A percentile compares a stretch with the other conserved stretches of the same genome.
Conservation (phyloP, 2,113 vertebrate species). For the Lipophrys pholis region DNA sequence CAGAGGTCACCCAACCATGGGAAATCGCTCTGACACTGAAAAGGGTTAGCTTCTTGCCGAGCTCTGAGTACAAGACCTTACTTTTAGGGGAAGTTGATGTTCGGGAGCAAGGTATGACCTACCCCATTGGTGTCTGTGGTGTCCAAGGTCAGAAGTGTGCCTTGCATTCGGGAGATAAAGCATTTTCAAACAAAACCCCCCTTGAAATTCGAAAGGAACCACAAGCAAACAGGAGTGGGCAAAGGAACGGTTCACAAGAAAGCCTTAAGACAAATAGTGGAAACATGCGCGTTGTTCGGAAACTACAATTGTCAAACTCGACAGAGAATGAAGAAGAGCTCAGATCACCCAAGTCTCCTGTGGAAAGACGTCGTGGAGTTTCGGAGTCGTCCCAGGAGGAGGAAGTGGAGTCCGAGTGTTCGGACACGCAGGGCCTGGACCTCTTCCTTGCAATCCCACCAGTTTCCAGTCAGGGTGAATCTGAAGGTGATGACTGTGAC, state of each 20-base stretch:
- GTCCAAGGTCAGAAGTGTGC: conserved; percentile 76
- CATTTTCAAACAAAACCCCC: conserved; percentile 66
- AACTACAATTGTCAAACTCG: conserved; percentile 75
- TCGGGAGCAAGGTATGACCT: conserved; percentile 72
- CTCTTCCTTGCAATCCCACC: conserved; percentile 75
- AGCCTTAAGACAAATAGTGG: conserved; percentile 52
- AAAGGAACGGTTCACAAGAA: conserved; percentile 47
- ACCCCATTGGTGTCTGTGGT: conserved; percentile 76
- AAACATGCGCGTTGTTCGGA: conserved; percentile 70
- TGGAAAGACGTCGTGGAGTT: conserved; percentile 39
- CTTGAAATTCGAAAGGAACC: conserved; percentile 71
- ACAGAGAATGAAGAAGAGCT: conserved; percentile 71
- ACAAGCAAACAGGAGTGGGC: conserved; percentile 51
- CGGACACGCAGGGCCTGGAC: conserved; percentile 71
- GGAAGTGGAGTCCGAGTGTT: conserved; percentile 71
- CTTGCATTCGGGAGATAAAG: conserved; percentile 73
- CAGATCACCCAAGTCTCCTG: conserved; percentile 56
- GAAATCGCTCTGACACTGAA: conserved; percentile 81
- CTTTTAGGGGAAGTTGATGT: conserved; percentile 77
- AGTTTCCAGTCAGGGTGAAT: conserved; percentile 76
- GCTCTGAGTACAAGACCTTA: conserved; percentile 29
- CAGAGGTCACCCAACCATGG: conserved; percentile 79
- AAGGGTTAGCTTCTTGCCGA: conserved; percentile 72
- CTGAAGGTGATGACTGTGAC: conserved; percentile 71
- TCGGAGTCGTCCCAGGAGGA: conserved; percentile 80